phyloP scores from a whole-genome alignment of 2,888 invertebrate genomes.

The Latrodectus elegans region DNA sequence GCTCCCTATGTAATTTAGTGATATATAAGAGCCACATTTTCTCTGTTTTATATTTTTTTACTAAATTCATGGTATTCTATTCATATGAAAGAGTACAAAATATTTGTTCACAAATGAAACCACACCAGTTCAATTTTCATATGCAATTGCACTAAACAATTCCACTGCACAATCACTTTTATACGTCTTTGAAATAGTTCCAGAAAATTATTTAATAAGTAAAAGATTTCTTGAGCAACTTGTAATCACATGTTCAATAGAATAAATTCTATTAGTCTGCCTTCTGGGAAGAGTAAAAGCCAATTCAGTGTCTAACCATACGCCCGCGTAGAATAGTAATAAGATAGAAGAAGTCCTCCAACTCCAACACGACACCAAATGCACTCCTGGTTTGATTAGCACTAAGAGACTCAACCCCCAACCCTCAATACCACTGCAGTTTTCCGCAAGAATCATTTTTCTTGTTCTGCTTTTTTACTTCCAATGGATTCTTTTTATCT shows the following conservation, averaged over 20 bases:
- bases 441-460: not conserved
- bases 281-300: not conserved
- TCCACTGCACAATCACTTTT: too few species aligned
- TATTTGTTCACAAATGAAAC: too few species aligned
- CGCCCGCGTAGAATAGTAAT: not conserved
- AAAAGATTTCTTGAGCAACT: too few species aligned
- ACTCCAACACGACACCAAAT: slow-evolving; percentile 7
- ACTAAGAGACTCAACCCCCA: not conserved
- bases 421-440: not conserved
- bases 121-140: too few species aligned
- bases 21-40: too few species aligned
- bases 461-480: not conserved
- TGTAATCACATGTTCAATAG: not conserved
- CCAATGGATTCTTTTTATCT: not conserved
- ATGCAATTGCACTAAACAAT: too few species aligned
- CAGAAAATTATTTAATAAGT: too few species aligned
- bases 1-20: too few species aligned
- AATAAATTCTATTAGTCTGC: not conserved
- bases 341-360: not conserved
- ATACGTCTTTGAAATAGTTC: too few species aligned
- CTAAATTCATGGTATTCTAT: too few species aligned
- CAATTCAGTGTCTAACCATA: not conserved
- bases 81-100: too few species aligned
- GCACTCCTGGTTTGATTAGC: slow-evolving; percentile 25
- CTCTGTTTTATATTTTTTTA: too few species aligned